Evolutionary conservation across 2,113 vertebrate genomes (phyloP), one percentile per base, ranked within the genome.

Genomic region (Anseranas semipalmata): DNA sequence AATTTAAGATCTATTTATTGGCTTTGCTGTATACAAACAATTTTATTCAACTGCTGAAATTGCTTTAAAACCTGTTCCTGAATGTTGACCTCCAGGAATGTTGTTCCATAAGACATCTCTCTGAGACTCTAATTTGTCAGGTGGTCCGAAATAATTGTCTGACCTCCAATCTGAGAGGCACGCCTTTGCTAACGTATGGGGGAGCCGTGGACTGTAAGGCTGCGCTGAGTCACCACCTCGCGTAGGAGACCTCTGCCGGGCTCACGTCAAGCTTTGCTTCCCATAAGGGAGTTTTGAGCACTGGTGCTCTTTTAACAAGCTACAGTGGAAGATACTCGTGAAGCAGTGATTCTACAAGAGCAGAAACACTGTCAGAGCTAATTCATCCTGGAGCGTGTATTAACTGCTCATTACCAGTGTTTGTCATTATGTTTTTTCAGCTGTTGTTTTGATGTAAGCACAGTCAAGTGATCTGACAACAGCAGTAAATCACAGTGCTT

Each of bases 331-430:
- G 56, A 48, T 22, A 27, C 14, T 68, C 79, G 41, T 76, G 77
- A 92, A 73, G 81, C 46, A 50, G 35, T 0, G 3, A 20, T 91
- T 93, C 92, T 66, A 48, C 25, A 46, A 48, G 62, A 90, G 62
- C 45, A 58, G 86, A 87, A 90, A 73, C 37, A 20, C 73, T 78
- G 65, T 87, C 73, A 96, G 74, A 95, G 85, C 95, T 92, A 85
- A 76, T 97, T 95, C 93, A 74, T 87, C 89, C 58, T 86, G 85
- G 60, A 96, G 94, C 77, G 81, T 73, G 62, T 78, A 80, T 83
- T 88, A 86, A 59, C 83, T 92, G 41, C 77, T 96, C 78, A 67
- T 95, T 97, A 90, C 93, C 95, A 94, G 33, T 63, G 52, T 82
- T 87, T 66, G 91, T 96, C 71, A 58, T 76, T 74, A 91, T 87